Evolutionary conservation across 2,888 invertebrate species (phyloP).

Genomic region (Watsonalla binaria): DNA sequence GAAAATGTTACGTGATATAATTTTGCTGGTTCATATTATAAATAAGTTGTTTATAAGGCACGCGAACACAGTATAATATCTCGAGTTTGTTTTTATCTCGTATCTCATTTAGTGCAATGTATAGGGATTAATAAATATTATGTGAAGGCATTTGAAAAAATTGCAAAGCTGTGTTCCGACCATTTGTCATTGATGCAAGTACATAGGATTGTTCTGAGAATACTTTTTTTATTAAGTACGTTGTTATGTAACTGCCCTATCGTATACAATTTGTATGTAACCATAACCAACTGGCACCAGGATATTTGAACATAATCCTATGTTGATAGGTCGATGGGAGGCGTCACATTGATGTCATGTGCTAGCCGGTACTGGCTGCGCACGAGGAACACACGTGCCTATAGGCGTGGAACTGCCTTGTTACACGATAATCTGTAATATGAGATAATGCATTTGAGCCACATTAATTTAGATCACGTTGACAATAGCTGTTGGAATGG

Average conservation of each 20-base stretch:
- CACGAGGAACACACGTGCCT: neutral
- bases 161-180: neutral
- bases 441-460: neutral
- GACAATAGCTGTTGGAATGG: constrained; percentile 50
- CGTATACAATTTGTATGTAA: neutral
- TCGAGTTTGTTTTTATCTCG: constrained; percentile 57
- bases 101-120: constrained; percentile 31
- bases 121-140: neutral
- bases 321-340: neutral
- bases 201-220: constrained; percentile 28
- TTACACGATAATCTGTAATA: neutral
- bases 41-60: constrained; percentile 50
- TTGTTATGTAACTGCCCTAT: neutral
- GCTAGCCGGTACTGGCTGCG: neutral
- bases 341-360: neutral
- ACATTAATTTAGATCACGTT: constrained; percentile 1
- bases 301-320: neutral
- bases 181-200: constrained; percentile 21
- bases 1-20: constrained; percentile 48
- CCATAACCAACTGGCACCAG: neutral
- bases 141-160: neutral
- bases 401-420: neutral
- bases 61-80: constrained; percentile 26
- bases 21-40: constrained; percentile 58
- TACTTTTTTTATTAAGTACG: constrained; percentile 18